A percentile compares a stretch with the other conserved stretches of the same genome.
phyloP scores from a whole-genome alignment of 2,888 invertebrate species.

The Parnassius orleans region DNA sequence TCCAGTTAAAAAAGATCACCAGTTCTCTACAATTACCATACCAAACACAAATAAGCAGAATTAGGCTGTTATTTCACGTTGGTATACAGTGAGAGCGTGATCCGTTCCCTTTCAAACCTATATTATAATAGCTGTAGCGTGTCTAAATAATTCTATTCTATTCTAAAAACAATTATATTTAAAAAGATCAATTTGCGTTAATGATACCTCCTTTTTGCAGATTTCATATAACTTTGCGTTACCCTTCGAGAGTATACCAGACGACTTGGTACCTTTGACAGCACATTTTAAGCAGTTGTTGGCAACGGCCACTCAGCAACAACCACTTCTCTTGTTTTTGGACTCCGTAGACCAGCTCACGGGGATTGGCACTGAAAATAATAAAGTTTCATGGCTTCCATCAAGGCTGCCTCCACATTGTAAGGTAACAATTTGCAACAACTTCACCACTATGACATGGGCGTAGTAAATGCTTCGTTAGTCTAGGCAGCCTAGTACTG shows the following conservation, averaged over 20 bases:
- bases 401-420: constrained; percentile 93
- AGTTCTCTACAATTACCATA: too few relatives aligned
- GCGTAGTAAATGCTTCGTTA: too few relatives aligned
- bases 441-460: too few relatives aligned
- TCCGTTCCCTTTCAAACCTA: too few relatives aligned
- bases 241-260: constrained; percentile 96
- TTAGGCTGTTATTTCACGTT: too few relatives aligned
- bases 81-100: too few relatives aligned
- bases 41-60: too few relatives aligned
- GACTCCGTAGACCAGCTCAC: constrained; percentile 99
- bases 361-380: constrained; percentile 93
- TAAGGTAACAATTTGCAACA: constrained; percentile 80
- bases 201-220: constrained; percentile 64
- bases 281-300: constrained; percentile 97
- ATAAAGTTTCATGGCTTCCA: constrained; percentile 98
- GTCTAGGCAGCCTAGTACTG: too few relatives aligned
- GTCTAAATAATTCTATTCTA: too few relatives aligned
- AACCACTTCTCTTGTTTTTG: constrained; percentile 94
- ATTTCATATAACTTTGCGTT: constrained; percentile 95
- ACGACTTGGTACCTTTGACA: constrained; percentile 96
- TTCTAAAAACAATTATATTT: too few relatives aligned
- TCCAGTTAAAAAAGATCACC: too few relatives aligned
- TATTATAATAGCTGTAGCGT: too few relatives aligned
- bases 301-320: constrained; percentile 88
- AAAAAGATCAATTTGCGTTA: background rate